These are phyloP conservation scores for Calypte anna DNA, from an alignment of 2,113 vertebrate species.

Conservation along the genomic window DNA sequence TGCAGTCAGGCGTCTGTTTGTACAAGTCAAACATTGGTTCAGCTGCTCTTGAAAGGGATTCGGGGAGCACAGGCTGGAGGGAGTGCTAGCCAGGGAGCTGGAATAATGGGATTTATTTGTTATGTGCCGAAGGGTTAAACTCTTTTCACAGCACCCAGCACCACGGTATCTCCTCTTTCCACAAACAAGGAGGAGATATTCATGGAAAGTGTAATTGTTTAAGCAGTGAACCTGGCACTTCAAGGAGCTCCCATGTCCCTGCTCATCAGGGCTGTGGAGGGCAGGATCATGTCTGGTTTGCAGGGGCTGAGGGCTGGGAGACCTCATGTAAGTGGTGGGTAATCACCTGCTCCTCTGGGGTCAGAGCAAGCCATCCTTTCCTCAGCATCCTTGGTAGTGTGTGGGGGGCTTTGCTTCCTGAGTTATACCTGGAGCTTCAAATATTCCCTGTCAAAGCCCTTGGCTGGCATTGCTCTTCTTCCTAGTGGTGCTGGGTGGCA, in stretches of 20 bases:
- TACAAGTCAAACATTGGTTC: conserved; percentile 77
- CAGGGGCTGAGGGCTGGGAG: background rate
- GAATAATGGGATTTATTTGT: conserved; percentile 50
- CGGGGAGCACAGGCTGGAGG: background rate
- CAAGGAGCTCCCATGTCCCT: background rate
- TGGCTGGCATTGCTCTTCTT: background rate
- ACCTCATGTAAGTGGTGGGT: background rate
- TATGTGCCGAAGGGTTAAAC: conserved; percentile 69
- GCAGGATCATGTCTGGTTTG: background rate
- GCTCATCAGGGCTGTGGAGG: background rate
- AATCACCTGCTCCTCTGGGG: background rate
- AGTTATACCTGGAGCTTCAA: background rate
- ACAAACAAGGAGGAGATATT: background rate
- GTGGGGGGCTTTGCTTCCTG: background rate
- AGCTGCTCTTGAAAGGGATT: conserved; percentile 56
- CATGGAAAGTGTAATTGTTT: conserved; percentile 59
- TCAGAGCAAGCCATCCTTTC: accelerated
- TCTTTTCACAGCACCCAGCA: conserved; percentile 11
- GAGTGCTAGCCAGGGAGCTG: background rate
- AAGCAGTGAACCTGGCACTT: conserved; percentile 51
- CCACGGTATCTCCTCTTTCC: background rate
- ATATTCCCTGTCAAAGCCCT: background rate
- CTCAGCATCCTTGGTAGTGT: background rate
- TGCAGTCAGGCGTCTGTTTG: conserved; percentile 60
- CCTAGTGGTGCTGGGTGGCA: background rate